Percentiles rank a stretch among this genome's conserved stretches.
phyloP scores from a whole-genome alignment of 2,888 invertebrate genomes.

The Agonopterix subpropinquella region DNA sequence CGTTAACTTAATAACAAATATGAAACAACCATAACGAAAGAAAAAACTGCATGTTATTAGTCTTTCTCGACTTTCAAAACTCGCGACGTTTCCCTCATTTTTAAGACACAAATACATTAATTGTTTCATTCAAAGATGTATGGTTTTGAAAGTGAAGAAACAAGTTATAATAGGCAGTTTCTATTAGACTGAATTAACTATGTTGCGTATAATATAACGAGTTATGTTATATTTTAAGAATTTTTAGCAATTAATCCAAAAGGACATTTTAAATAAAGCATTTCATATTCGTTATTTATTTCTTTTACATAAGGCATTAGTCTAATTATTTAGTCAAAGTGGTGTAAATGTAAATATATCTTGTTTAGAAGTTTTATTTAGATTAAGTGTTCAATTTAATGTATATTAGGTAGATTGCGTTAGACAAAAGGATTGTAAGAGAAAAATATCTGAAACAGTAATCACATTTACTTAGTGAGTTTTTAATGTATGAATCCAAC shows the following conservation, averaged over 20 bases:
- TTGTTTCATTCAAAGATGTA: not conserved
- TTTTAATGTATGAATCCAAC: slow-evolving; percentile 55
- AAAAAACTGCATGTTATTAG: slow-evolving; percentile 51
- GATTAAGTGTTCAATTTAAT: slow-evolving; percentile 67
- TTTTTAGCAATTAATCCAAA: slow-evolving; percentile 57
- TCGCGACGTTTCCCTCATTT: not conserved
- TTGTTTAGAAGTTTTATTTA: slow-evolving; percentile 71
- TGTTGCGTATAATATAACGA: slow-evolving; percentile 29
- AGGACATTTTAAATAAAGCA: slow-evolving; percentile 65
- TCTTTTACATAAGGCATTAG: slow-evolving; percentile 66
- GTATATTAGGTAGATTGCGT: slow-evolving; percentile 46
- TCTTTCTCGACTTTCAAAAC: slow-evolving; percentile 64
- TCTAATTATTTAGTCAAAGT: slow-evolving; percentile 70
- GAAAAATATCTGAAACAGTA: slow-evolving; percentile 30
- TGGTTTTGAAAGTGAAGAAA: slow-evolving; percentile 55
- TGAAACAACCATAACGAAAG: slow-evolving; percentile 42
- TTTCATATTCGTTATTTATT: slow-evolving; percentile 75
- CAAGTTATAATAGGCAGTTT: slow-evolving; percentile 45
- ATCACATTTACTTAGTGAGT: slow-evolving; percentile 43
- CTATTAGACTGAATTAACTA: slow-evolving; percentile 63
- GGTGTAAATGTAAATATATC: slow-evolving; percentile 71
- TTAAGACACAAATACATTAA: not conserved
- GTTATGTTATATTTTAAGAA: slow-evolving; percentile 54
- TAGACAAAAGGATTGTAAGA: slow-evolving; percentile 45
- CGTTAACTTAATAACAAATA: slow-evolving; percentile 59